Percentiles rank a stretch among this genome's conserved stretches.
Conservation (phyloP, 2,797 vertebrate species). For the Nothura maculosa region DNA sequence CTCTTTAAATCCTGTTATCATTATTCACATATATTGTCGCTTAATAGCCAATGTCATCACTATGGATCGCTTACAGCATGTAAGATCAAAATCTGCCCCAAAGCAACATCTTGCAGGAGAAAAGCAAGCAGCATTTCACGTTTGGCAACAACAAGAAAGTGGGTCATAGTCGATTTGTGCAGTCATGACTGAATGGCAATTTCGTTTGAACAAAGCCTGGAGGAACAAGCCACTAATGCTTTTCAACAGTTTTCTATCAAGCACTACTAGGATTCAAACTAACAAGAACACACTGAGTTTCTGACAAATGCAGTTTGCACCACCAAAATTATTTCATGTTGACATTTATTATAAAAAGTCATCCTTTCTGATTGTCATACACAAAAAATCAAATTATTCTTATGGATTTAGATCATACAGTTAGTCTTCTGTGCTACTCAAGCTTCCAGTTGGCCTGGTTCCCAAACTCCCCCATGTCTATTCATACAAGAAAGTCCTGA, state of each 20-base stretch:
- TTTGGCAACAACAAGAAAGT: constrained; percentile 3
- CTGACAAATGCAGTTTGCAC: constrained; percentile 3
- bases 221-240: constrained; percentile 30
- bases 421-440: background rate
- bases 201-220: constrained; percentile 16
- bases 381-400: background rate
- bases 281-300: constrained; percentile 32
- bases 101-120: constrained; percentile 11
- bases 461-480: background rate
- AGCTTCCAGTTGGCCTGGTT: fast-evolving
- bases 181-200: constrained; percentile 13
- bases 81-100: background rate
- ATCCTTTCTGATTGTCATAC: background rate
- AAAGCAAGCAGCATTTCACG: background rate
- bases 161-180: background rate
- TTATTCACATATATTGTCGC: background rate
- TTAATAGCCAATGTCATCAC: background rate
- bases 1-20: background rate
- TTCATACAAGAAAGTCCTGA: background rate
- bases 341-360: constrained; percentile 9
- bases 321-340: constrained; percentile 1
- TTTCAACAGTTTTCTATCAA: constrained; percentile 49
- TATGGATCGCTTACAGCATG: background rate
- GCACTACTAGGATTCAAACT: constrained; percentile 23
- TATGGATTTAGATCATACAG: background rate